Percentiles rank a stretch among this genome's conserved stretches.
Evolutionary conservation across 2,888 invertebrate species (phyloP).

Genomic region (Panopea generosa): DNA sequence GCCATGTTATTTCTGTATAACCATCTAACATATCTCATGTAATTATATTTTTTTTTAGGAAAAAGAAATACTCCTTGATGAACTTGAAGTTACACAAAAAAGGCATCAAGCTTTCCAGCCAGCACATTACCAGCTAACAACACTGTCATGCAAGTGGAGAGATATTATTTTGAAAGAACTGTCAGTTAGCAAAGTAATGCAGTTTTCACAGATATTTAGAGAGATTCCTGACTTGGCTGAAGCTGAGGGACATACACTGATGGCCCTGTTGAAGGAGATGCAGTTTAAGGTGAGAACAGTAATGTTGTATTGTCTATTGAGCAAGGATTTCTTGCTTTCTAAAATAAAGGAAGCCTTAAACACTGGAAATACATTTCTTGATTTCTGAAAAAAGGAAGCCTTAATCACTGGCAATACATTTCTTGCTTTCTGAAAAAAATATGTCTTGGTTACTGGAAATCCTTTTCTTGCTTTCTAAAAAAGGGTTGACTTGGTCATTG

Average conservation of each 20-base stretch:
- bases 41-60: constrained; percentile 22
- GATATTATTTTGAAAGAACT: constrained; percentile 30
- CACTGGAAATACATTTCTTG: too few relatives aligned
- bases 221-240: background rate
- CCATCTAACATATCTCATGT: too few relatives aligned
- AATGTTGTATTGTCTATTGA: too few relatives aligned
- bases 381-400: too few relatives aligned
- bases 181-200: constrained; percentile 18
- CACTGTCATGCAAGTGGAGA: background rate
- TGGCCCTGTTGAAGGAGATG: constrained; percentile 33
- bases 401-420: too few relatives aligned
- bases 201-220: constrained; percentile 10
- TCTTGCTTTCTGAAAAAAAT: too few relatives aligned
- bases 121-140: constrained; percentile 19
- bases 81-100: constrained; percentile 20
- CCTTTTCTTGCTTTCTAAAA: too few relatives aligned
- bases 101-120: constrained; percentile 34
- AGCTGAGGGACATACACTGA: constrained; percentile 10
- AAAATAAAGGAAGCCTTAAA: too few relatives aligned
- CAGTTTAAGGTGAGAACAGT: constrained; percentile 36
- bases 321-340: too few relatives aligned
- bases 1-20: too few relatives aligned
- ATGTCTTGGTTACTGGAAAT: too few relatives aligned
- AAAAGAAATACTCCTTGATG: constrained; percentile 23
- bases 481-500: too few relatives aligned